Base-by-base conservation (phyloP, 2,113 vertebrate species). In the Falco punctatus region DNA sequence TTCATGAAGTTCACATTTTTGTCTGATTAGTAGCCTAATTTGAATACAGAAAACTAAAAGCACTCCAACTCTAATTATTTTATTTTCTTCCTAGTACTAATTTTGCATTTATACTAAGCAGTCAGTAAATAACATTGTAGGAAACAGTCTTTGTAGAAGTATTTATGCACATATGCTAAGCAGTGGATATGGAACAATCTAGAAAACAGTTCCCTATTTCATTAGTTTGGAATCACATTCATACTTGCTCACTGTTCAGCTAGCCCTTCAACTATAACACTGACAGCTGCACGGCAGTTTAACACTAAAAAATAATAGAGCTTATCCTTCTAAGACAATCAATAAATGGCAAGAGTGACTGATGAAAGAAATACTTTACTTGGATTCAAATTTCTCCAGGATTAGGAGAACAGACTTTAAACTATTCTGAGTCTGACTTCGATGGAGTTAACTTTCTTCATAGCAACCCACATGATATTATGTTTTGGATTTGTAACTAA, bases 391-490 rank as follows among this genome's bases (percentile, higher is more conserved):
- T 61, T 64, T 72, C 13, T 86, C 48, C 8, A 42, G 18, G 2
- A 69, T 69, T 55, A 59, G 12, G n/a, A 90, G 11, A 83, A 38
- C 38, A 49, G 19, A 49, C 82, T 81, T 79, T 27, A 57, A 46
- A 40, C 9, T 42, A 4, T 66, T 3, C 22, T 73, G 2, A 1
- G 9, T 73, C 54, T 81, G 6, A 6, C 32, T 79, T 74, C 10
- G 3, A 61, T 28, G 26, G 13, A 81, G 15, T 26, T 57, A 44
- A 26, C 1, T 65, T 85, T 66, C 32, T 19, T 73, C 38, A 27
- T 30, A 81, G 30, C 2, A 27, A 73, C 1, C 0, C 4, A 0
- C 8, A 30, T 33, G 16, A 42, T 8, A 42, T n/a, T 51, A 16
- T 46, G 38, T 28, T 90, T 90, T 65, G n/a, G 12, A 87, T 81